These are phyloP conservation scores for Larimichthys crocea DNA, from an alignment of 2,113 vertebrate genomes.

Conservation along the genomic window DNA sequence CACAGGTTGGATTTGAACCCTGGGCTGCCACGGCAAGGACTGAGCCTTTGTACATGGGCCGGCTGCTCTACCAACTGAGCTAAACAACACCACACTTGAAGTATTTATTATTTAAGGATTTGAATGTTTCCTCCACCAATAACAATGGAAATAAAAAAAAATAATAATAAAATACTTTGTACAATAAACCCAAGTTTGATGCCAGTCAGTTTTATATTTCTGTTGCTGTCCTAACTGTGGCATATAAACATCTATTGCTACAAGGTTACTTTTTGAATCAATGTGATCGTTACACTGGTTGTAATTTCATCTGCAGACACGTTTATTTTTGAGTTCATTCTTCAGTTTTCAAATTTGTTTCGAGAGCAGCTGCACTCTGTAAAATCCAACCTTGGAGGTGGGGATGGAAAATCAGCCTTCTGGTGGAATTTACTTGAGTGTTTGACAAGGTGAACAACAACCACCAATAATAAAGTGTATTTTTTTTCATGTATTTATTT, in stretches of 20 bases:
- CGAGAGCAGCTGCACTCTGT: constrained; percentile 1
- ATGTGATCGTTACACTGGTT: not conserved
- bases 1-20: too few species aligned
- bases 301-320: constrained; percentile 4
- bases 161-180: not conserved
- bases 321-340: constrained; percentile 2
- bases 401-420: constrained; percentile 3
- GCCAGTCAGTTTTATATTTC: not conserved
- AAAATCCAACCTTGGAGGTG: not conserved
- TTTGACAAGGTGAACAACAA: constrained; percentile 24
- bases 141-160: not conserved
- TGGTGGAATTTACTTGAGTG: not conserved
- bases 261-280: constrained; percentile 21
- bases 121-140: not conserved
- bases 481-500: not conserved
- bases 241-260: not conserved
- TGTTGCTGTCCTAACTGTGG: constrained; percentile 2
- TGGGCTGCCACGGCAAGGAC: too few species aligned
- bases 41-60: too few species aligned
- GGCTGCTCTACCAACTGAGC: too few species aligned
- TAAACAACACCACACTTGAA: too few species aligned
- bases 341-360: not conserved
- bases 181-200: not conserved
- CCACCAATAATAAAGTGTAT: not conserved
- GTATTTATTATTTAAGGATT: not conserved